Evolutionary conservation across 2,888 invertebrate species (phyloP).

Genomic region (Zelleria hepariella): DNA sequence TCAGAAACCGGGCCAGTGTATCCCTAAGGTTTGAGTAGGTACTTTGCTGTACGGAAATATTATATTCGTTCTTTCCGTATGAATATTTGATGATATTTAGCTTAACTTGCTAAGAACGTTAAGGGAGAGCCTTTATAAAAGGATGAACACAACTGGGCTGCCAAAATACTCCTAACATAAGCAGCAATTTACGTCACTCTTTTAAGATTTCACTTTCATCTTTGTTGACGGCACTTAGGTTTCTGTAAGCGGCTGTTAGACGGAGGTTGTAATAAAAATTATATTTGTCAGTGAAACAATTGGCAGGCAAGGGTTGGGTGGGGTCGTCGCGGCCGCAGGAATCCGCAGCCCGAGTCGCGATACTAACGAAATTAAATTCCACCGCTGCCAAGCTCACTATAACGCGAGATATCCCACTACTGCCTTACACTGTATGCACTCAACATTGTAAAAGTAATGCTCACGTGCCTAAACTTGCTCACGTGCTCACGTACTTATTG

Average conservation of each 20-base stretch:
- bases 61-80: conserved; percentile 21
- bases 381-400: conserved; percentile 24
- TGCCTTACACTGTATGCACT: neutral
- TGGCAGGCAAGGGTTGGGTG: neutral
- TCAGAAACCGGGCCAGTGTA: too few relatives aligned
- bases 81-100: conserved; percentile 33
- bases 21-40: neutral
- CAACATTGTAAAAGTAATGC: too few relatives aligned
- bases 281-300: neutral
- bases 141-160: neutral
- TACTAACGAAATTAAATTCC: conserved; percentile 69
- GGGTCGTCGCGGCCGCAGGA: conserved; percentile 30
- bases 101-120: conserved; percentile 29
- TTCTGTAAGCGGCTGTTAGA: neutral
- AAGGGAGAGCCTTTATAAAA: conserved; percentile 3
- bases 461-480: too few relatives aligned
- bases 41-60: conserved; percentile 1
- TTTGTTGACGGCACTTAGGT: neutral
- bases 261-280: neutral
- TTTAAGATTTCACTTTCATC: neutral
- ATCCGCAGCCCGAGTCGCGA: conserved; percentile 39
- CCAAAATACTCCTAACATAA: neutral
- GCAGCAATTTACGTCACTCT: neutral
- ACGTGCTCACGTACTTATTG: too few relatives aligned
- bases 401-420: conserved; percentile 15